Conservation (phyloP, 2,888 invertebrate species). For the Eudemis profundana region DNA sequence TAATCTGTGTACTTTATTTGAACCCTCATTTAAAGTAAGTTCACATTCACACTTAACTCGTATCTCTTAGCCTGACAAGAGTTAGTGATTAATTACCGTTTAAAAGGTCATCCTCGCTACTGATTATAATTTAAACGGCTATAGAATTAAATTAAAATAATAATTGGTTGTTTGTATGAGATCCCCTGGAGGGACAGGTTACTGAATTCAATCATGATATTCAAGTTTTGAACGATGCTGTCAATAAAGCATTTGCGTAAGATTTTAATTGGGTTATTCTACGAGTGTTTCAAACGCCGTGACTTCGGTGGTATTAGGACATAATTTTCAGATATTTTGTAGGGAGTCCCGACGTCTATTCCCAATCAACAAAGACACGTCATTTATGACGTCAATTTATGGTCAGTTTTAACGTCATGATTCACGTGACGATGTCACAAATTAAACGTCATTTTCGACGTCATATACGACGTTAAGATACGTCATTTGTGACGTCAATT, state of each 20-base stretch:
- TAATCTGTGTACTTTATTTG: neutral
- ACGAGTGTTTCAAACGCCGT: no score
- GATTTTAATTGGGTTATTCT: neutral
- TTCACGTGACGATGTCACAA: no score
- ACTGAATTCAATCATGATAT: conserved; percentile 11
- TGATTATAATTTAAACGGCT: conserved; percentile 19
- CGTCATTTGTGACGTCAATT: no score
- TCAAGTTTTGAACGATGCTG: neutral
- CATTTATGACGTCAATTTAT: no score
- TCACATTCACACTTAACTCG: conserved; percentile 24
- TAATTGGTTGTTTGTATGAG: neutral
- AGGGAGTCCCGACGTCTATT: no score
- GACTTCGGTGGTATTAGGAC: no score
- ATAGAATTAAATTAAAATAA: conserved; percentile 19
- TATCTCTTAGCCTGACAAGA: neutral
- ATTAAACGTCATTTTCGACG: no score
- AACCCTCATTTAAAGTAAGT: conserved; percentile 18
- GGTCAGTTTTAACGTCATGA: no score
- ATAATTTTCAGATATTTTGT: no score
- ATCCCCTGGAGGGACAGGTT: conserved; percentile 21
- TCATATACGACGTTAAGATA: no score
- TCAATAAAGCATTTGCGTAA: conserved; percentile 6
- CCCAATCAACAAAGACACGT: no score
- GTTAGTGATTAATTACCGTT: conserved; percentile 17
- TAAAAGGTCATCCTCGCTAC: conserved; percentile 29